Conservation (phyloP, 1,140 invertebrate species). For the Drosophila varians region DNA sequence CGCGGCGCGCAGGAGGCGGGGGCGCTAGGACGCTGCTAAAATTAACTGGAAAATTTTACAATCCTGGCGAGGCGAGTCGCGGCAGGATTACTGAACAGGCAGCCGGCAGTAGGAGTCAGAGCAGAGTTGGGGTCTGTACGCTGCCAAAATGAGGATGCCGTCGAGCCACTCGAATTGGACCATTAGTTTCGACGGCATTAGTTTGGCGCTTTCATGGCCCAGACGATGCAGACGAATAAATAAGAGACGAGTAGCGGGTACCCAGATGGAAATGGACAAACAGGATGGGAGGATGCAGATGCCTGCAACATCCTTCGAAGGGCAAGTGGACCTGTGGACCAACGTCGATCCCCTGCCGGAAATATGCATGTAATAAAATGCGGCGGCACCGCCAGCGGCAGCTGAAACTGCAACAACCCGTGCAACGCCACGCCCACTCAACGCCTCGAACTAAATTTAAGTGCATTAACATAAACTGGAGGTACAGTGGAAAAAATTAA, state of each 20-base stretch:
- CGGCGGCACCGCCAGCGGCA: conserved; percentile 52
- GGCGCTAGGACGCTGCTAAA: conserved; percentile 59
- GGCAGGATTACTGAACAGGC: conserved; percentile 23
- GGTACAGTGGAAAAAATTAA: conserved; percentile 19
- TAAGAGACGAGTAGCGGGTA: conserved; percentile 59
- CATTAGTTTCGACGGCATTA: conserved; percentile 83
- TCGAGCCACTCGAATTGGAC: conserved; percentile 81
- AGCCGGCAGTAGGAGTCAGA: conserved; percentile 17
- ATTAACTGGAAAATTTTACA: conserved; percentile 80
- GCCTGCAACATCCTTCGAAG: background rate
- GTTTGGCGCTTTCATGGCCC: conserved; percentile 69
- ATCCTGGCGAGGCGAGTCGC: conserved; percentile 45
- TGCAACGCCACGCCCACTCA: conserved; percentile 44
- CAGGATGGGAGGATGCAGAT: background rate
- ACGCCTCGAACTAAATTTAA: conserved; percentile 68
- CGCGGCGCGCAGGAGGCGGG: too few relatives aligned
- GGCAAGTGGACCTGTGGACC: conserved; percentile 25
- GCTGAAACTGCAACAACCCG: conserved; percentile 53
- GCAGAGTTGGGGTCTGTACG: background rate
- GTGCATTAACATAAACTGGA: conserved; percentile 77
- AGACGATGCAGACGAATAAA: conserved; percentile 67
- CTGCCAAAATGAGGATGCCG: conserved; percentile 38
- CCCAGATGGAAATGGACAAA: conserved; percentile 22
- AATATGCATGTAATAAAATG: conserved; percentile 81
- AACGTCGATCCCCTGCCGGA: conserved; percentile 54